Evolutionary conservation across 2,888 invertebrate species (phyloP).

Genomic region (Cybosia mesomella): DNA sequence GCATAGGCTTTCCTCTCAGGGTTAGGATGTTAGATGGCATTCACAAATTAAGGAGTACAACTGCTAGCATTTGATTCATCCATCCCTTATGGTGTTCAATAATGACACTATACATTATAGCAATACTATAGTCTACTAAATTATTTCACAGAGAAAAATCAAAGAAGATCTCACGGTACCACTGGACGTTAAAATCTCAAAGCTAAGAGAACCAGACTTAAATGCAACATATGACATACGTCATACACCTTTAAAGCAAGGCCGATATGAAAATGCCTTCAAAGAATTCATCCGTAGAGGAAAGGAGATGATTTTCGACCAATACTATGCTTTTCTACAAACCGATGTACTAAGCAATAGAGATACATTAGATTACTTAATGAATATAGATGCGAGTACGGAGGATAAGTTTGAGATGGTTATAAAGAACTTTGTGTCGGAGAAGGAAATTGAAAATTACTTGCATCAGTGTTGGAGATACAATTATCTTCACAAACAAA

Average conservation of each 20-base stretch:
- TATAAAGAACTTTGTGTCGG: constrained; percentile 65
- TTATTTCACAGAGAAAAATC: constrained; percentile 66
- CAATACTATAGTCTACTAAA: background rate
- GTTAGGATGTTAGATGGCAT: background rate
- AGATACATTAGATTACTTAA: constrained; percentile 67
- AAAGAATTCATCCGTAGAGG: constrained; percentile 76
- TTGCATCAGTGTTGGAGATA: constrained; percentile 79
- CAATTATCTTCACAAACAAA: constrained; percentile 69
- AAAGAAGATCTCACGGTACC: constrained; percentile 74
- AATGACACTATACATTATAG: background rate
- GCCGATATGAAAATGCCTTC: constrained; percentile 73
- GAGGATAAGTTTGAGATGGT: constrained; percentile 78
- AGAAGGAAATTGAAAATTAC: constrained; percentile 78
- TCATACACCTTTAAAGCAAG: constrained; percentile 70
- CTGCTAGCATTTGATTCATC: background rate
- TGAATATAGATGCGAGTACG: constrained; percentile 73
- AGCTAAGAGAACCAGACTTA: constrained; percentile 67
- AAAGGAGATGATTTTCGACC: constrained; percentile 76
- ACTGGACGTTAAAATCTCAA: constrained; percentile 65
- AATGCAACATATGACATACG: constrained; percentile 71
- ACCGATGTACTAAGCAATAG: constrained; percentile 53
- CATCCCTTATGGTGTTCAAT: background rate
- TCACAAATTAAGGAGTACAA: background rate
- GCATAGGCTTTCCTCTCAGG: background rate
- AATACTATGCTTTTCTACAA: constrained; percentile 62